These are phyloP conservation scores for Cettia cetti DNA, from an alignment of 2,113 vertebrate genomes.

Conservation along the genomic window DNA sequence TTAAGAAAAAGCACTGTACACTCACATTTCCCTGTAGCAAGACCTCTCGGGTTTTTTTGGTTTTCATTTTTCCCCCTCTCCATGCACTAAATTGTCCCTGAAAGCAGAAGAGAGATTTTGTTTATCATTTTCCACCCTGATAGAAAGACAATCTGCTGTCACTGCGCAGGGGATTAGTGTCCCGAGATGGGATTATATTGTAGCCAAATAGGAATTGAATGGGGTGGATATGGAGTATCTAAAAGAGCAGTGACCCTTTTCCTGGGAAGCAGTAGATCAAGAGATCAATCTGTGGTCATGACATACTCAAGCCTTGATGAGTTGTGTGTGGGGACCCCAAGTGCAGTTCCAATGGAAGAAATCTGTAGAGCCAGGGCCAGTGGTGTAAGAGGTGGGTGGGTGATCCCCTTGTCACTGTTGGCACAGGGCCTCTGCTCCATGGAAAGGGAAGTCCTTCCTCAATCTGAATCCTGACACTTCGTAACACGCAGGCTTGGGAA, in stretches of 20 bases:
- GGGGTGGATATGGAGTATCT: not conserved
- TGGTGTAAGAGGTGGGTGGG: not conserved
- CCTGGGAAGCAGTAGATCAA: not conserved
- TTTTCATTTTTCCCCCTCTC: not conserved
- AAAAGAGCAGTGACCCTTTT: conserved; percentile 35
- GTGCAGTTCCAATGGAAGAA: not conserved
- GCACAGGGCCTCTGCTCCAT: not conserved
- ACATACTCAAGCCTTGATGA: not conserved
- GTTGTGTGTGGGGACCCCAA: not conserved
- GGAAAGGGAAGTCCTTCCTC: not conserved
- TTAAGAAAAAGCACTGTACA: not conserved
- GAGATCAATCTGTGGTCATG: conserved; percentile 4
- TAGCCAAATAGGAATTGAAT: conserved; percentile 41
- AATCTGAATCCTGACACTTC: not conserved
- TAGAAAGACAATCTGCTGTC: conserved; percentile 54
- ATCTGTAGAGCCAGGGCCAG: not conserved
- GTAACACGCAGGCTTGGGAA: not conserved
- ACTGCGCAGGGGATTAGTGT: conserved; percentile 51
- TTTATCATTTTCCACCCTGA: conserved; percentile 33
- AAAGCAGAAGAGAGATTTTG: not conserved
- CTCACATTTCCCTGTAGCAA: not conserved
- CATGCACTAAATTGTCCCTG: not conserved
- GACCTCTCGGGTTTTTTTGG: not conserved
- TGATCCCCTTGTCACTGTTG: not conserved
- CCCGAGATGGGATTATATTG: conserved; percentile 61